These are phyloP conservation scores for Macaria liturata DNA, from an alignment of 2,888 invertebrate genomes.

Conservation along the genomic window DNA sequence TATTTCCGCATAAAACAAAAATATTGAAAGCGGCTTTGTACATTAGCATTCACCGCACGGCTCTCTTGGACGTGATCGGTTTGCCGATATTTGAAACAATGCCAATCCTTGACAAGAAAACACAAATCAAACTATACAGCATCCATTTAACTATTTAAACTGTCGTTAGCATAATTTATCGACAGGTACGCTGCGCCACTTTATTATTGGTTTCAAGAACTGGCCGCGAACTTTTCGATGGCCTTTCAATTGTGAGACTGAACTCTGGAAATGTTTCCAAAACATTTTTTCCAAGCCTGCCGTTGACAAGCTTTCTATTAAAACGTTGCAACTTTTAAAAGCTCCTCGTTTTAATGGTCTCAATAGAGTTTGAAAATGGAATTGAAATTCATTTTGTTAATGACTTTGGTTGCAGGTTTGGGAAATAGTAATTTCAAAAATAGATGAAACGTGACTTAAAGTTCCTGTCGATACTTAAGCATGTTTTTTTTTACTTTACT, in stretches of 20 bases:
- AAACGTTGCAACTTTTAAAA: conserved; percentile 27
- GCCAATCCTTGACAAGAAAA: conserved; percentile 66
- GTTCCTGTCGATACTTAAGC: no score
- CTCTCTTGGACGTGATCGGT: conserved; percentile 63
- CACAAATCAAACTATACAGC: conserved; percentile 68
- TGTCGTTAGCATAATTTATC: conserved; percentile 53
- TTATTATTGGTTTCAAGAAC: conserved; percentile 50
- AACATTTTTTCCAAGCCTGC: conserved; percentile 25
- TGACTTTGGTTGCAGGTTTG: no score
- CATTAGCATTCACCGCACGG: conserved; percentile 67
- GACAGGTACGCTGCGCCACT: conserved; percentile 43
- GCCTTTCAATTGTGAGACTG: conserved; percentile 29
- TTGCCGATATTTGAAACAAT: conserved; percentile 73
- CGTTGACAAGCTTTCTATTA: conserved; percentile 28
- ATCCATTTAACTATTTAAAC: conserved; percentile 56
- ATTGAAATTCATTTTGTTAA: no score
- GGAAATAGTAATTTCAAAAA: no score
- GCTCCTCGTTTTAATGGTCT: conserved; percentile 5
- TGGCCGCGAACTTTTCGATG: conserved; percentile 44
- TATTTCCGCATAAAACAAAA: conserved; percentile 52
- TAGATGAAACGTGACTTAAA: no score
- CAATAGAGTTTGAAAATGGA: not conserved
- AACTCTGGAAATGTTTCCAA: conserved; percentile 24
- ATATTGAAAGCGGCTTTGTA: conserved; percentile 61
- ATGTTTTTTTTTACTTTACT: no score